Conservation (phyloP, 1,140 invertebrate species). For the Heliconius nattereri region DNA sequence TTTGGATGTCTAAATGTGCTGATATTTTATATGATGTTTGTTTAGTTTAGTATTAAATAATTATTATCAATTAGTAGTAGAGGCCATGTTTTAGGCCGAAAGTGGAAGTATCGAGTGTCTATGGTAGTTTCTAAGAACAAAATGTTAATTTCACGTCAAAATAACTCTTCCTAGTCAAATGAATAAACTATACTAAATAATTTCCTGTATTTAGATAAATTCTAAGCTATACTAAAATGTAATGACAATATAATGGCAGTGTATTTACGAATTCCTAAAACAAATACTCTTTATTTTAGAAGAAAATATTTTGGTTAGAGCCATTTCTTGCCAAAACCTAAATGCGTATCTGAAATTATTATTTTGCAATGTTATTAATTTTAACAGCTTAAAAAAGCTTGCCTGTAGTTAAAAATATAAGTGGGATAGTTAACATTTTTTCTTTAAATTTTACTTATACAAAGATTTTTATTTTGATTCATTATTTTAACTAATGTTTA, state of each 20-base stretch:
- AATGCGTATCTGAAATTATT: neutral
- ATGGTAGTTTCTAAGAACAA: constrained; percentile 21
- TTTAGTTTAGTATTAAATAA: neutral
- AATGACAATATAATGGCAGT: constrained; percentile 26
- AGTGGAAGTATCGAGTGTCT: neutral
- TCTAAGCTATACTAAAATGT: constrained; percentile 19
- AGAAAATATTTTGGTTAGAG: neutral
- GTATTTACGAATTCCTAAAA: constrained; percentile 13
- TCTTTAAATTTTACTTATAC: too few relatives aligned
- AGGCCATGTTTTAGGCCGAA: neutral
- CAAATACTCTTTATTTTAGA: constrained; percentile 17
- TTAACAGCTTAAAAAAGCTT: too few relatives aligned
- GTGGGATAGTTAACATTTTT: too few relatives aligned
- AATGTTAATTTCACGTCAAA: constrained; percentile 10
- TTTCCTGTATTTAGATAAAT: constrained; percentile 11
- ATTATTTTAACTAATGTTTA: too few relatives aligned
- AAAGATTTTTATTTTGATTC: too few relatives aligned
- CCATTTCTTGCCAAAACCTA: neutral
- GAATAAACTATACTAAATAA: constrained; percentile 20
- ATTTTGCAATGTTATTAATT: too few relatives aligned
- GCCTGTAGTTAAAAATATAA: too few relatives aligned
- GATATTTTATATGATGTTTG: neutral
- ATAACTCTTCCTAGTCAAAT: constrained; percentile 16
- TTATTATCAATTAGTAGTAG: neutral
- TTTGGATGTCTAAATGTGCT: constrained; percentile 6